Evolutionary conservation across 2,888 invertebrate species (phyloP).

Genomic region (Dinocampus coccinellae): DNA sequence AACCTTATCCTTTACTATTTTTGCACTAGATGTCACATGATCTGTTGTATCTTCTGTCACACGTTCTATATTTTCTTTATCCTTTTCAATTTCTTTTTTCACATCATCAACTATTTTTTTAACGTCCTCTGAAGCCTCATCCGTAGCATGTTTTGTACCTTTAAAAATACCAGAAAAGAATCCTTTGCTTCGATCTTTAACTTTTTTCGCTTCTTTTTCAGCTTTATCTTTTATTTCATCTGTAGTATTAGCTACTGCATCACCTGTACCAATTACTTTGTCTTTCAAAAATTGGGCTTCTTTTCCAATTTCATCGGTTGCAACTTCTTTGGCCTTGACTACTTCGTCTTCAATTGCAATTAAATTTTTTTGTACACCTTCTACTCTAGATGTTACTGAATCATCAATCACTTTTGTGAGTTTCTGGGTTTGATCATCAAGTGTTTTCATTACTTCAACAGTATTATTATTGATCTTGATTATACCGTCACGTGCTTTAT

Average conservation of each 20-base stretch:
- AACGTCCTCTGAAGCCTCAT: slow-evolving; percentile 49
- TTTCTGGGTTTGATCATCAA: too few species aligned
- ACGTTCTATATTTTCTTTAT: slow-evolving; percentile 36
- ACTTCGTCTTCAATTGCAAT: slow-evolving; percentile 34
- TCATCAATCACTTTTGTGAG: too few species aligned
- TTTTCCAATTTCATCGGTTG: slow-evolving; percentile 35
- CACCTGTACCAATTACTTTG: slow-evolving; percentile 26
- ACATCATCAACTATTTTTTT: slow-evolving; percentile 71
- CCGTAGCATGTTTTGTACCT: slow-evolving; percentile 45
- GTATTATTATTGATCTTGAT: too few species aligned
- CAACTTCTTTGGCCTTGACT: slow-evolving; percentile 46
- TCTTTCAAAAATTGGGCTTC: slow-evolving; percentile 42
- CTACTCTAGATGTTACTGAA: too few species aligned
- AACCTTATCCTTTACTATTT: slow-evolving; percentile 31
- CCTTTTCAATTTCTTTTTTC: slow-evolving; percentile 54
- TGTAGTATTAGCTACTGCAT: slow-evolving; percentile 35
- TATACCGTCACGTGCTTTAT: too few species aligned
- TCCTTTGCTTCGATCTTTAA: slow-evolving; percentile 50
- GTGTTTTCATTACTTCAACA: too few species aligned
- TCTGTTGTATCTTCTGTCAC: slow-evolving; percentile 37
- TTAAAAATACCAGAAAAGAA: slow-evolving; percentile 52
- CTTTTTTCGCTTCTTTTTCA: slow-evolving; percentile 46
- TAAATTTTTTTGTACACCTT: too few species aligned
- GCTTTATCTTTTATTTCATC: slow-evolving; percentile 40
- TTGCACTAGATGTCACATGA: slow-evolving; percentile 40